Percentiles rank a stretch among this genome's conserved stretches.
These are phyloP conservation scores for Cosmorhoe ocellata DNA, from an alignment of 2,888 invertebrate species.

Conservation along the genomic window DNA sequence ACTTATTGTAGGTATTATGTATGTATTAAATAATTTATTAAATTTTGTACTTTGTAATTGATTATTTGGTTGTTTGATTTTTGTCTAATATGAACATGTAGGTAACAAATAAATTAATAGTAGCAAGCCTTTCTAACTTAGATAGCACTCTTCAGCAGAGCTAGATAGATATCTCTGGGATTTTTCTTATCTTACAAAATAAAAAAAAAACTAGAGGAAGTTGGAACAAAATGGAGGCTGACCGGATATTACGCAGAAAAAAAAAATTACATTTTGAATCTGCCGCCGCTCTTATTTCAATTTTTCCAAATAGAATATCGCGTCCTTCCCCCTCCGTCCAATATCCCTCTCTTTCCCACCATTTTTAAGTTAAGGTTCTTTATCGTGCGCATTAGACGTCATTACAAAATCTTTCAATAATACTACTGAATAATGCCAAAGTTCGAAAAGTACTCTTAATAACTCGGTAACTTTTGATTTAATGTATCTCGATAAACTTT, in stretches of 20 bases:
- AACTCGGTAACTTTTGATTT: not conserved
- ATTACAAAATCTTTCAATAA: conserved; percentile 25
- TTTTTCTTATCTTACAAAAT: not conserved
- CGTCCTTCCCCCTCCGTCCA: conserved; percentile 67
- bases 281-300: conserved; percentile 51
- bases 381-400: conserved; percentile 40
- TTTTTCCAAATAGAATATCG: conserved; percentile 59
- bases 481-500: not conserved
- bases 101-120: too few relatives aligned
- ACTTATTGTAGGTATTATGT: not conserved
- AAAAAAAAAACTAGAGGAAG: conserved; percentile 20
- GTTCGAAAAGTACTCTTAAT: not conserved
- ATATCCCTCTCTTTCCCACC: conserved; percentile 64
- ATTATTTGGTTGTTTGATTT: too few relatives aligned
- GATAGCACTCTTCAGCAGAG: too few relatives aligned
- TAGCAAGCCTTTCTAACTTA: too few relatives aligned
- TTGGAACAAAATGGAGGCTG: conserved; percentile 23
- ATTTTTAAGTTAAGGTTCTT: conserved; percentile 64
- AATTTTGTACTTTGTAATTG: conserved; percentile 22
- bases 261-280: conserved; percentile 41
- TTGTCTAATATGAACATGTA: too few relatives aligned
- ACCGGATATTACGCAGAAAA: conserved; percentile 22
- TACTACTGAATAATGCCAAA: not conserved
- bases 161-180: too few relatives aligned
- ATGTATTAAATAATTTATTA: conserved; percentile 9